Evolutionary conservation across 2,113 vertebrate genomes (phyloP).

Genomic region (Ploceus nigricollis): DNA sequence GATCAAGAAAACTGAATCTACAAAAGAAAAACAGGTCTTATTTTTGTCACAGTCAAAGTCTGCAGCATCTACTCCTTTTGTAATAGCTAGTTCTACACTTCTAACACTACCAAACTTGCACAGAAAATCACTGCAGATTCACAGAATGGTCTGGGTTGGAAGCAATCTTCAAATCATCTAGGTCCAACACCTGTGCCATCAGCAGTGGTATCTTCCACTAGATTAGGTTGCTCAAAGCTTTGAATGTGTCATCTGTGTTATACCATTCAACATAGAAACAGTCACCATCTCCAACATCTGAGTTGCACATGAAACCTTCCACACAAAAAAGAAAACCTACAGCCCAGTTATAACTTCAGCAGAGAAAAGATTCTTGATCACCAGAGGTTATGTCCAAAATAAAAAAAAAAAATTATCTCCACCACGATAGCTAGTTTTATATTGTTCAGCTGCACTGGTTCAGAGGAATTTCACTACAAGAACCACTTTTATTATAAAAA

Average conservation of each 20-base stretch:
- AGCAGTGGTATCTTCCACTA: neutral
- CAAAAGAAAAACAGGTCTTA: neutral
- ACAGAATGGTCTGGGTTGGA: neutral
- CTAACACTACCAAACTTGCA: neutral
- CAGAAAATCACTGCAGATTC: neutral
- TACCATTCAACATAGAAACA: fast-evolving
- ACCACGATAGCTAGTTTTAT: neutral
- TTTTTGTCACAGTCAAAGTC: neutral
- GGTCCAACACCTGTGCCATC: neutral
- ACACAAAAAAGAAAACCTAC: neutral
- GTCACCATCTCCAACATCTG: no score
- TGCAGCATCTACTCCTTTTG: neutral
- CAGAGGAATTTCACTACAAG: neutral
- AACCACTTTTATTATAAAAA: neutral
- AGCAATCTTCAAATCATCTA: neutral
- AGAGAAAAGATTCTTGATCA: neutral
- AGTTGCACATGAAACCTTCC: neutral
- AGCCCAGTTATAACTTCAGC: neutral
- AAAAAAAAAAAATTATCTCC: neutral
- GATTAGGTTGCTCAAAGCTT: neutral
- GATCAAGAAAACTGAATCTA: neutral
- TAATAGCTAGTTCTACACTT: neutral
- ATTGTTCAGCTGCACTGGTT: neutral
- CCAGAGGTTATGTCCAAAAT: neutral
- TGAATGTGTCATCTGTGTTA: neutral